Evolutionary conservation across 2,797 vertebrate genomes (phyloP).

Genomic region (Valencia hispanica): DNA sequence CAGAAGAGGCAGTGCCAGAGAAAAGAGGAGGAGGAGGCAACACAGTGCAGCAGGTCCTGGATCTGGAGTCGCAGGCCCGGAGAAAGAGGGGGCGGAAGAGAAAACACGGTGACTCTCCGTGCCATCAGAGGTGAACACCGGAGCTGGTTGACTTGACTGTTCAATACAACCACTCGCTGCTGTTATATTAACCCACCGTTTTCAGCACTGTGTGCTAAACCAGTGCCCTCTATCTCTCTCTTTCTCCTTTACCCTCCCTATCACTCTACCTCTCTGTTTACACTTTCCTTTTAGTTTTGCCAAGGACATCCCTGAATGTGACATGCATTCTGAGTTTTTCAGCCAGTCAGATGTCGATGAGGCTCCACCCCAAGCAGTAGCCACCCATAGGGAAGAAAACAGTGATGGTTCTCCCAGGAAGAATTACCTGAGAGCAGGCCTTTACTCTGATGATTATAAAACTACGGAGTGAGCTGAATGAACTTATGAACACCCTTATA

Average conservation of each 20-base stretch:
- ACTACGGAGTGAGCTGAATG: conserved; percentile 88
- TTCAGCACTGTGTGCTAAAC: conserved; percentile 84
- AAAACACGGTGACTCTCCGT: conserved; percentile 80
- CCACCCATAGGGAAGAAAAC: conserved; percentile 85
- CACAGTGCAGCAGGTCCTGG: conserved; percentile 81
- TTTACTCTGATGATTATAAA: conserved; percentile 98
- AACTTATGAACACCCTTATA: conserved; percentile 15
- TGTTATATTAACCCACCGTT: conserved; percentile 76
- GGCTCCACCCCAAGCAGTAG: conserved; percentile 68
- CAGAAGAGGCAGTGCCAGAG: conserved; percentile 48
- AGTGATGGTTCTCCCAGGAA: conserved; percentile 87
- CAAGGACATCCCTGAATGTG: conserved; percentile 71
- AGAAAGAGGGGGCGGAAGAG: conserved; percentile 85
- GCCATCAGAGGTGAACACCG: conserved; percentile 76
- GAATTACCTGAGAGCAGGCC: conserved; percentile 94
- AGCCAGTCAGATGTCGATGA: conserved; percentile 76
- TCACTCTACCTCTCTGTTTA: conserved; percentile 75
- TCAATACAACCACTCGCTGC: conserved; percentile 67
- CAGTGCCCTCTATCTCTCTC: conserved; percentile 77
- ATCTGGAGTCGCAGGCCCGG: conserved; percentile 86
- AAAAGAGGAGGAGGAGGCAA: conserved; percentile 41
- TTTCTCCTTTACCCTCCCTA: conserved; percentile 58
- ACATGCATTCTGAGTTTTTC: conserved; percentile 73
- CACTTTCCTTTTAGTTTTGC: conserved; percentile 72
- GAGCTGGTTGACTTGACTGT: conserved; percentile 70